Base-by-base conservation (phyloP, 2,113 vertebrate genomes). In the Peromyscus californicus region DNA sequence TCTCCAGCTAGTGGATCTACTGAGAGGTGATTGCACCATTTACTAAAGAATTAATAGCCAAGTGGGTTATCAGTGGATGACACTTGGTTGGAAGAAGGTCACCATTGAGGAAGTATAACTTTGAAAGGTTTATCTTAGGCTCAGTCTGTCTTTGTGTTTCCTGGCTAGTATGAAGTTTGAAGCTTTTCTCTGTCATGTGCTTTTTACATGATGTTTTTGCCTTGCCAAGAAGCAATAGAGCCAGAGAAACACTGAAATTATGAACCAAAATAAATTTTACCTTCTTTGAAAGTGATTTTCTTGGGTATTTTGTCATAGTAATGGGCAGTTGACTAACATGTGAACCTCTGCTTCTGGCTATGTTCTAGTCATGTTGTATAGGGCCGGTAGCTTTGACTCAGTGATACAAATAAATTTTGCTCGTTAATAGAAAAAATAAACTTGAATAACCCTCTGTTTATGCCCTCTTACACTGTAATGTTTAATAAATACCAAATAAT, bases 401-500 rank as follows among this genome's bases (percentile, higher is more conserved):
- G 31, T 59, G 54, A 17, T 65, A 93, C 59, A 82, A 54, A 19
- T 51, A 84, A 80, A 3, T 83, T 96, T 87, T 90, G n/a, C 59
- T 97, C n/a, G 89, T 63, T 63, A 93, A 10, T 70, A 7, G 7
- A 74, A 19, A 29, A 79, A 90, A 96, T 54, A 93, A 74, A 39
- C 24, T 69, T 96, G 74, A 92, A 67, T 89, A 93, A 95, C 26
- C 42, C 15, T 59, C 33, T 63, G 24, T 33, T 89, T 90, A 36
- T 72, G 33, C 11, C 13, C 22, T 94, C 51, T 48, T 57, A 95
- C 36, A 74, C 24, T 83, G n/a, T 69, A 91, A 87, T 70, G 21
- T 80, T 96, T 88, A 92, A 84, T 97, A 96, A 89, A 92, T 95
- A 90, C 76, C 91, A 96, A 89, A 83, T 93, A 95, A 84, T 97